Evolutionary conservation across 2,797 vertebrate species (phyloP), one percentile per base, ranked within the genome.

Genomic region (Botia almorhae): DNA sequence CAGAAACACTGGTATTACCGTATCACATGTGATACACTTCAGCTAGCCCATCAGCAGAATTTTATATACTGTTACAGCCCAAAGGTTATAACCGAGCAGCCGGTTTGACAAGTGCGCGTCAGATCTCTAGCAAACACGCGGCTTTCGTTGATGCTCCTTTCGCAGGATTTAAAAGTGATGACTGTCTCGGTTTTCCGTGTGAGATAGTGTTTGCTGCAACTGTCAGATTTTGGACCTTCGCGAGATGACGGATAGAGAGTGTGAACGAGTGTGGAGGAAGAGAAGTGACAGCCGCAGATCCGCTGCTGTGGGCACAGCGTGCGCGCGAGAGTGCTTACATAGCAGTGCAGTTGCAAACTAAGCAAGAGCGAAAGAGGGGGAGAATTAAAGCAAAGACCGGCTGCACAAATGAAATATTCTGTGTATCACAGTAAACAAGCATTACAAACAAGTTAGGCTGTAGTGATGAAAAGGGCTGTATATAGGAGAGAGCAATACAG

Each of bases 261-360:
- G 72, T 76, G 73, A 85, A 74, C 29, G 78, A 74, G 76, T 82
- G 80, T 79, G 73, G 69, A 80, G 73, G 69, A 68, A 65, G 73
- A 75, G 80, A 71, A 74, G 80, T 82, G 83, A 82, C 83, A 82
- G 76, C 74, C 67, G n/a, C 48, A 76, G 81, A 80, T 77, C 68
- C 76, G 72, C 67, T 80, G 83, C 76, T 74, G 48, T 78, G 83
- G 80, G 71, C 70, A 79, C 77, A 79, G 77, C 64, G 60, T 79
- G 69, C 29, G 21, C 26, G 55, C 36, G 53, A 67, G 51, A 74
- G 63, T 78, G 74, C 74, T 73, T 84, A 73, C 74, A 43, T 77
- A 74, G 77, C 72, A 80, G 46, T 81, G 64, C 69, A 79, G 72
- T 72, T 83, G 82, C 77, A 80, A 80, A 69, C 56, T 79, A 83